Conservation (phyloP, 1,140 invertebrate genomes). For the Cydia amplana region DNA sequence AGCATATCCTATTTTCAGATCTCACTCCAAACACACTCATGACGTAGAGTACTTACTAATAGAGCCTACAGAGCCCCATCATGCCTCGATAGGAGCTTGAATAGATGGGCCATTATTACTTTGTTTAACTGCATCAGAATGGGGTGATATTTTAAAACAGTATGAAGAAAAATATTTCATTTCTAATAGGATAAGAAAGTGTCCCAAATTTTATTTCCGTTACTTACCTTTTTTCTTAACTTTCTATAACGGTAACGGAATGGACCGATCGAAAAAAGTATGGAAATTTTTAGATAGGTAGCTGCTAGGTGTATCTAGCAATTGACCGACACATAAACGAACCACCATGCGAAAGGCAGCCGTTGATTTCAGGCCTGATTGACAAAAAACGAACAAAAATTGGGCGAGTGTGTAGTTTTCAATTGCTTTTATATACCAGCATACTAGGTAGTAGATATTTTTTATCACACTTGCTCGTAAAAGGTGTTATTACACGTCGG, state of each 20-base stretch:
- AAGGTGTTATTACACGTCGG: no score
- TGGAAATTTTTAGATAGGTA: not conserved
- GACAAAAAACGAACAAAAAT: constrained; percentile 2
- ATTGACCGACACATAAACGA: not conserved
- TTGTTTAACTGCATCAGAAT: not conserved
- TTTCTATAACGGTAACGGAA: no score
- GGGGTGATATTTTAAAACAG: no score
- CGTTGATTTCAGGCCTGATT: constrained; percentile 7
- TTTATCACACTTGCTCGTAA: not conserved
- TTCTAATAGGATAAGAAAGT: no score
- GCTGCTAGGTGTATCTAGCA: not conserved
- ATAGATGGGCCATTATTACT: not conserved
- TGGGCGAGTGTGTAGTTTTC: not conserved
- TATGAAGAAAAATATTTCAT: no score
- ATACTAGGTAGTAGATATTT: not conserved
- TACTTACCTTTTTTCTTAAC: no score
- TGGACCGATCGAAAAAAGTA: no score
- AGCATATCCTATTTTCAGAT: not conserved
- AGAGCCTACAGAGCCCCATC: not conserved
- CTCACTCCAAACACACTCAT: not conserved
- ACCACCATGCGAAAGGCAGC: constrained; percentile 3
- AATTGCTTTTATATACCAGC: not conserved
- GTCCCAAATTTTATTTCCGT: no score
- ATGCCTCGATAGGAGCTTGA: not conserved
- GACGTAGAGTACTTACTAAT: not conserved